These are phyloP conservation scores for Enteromius fasciolatus DNA, from an alignment of 2,797 vertebrate genomes.

Conservation along the genomic window DNA sequence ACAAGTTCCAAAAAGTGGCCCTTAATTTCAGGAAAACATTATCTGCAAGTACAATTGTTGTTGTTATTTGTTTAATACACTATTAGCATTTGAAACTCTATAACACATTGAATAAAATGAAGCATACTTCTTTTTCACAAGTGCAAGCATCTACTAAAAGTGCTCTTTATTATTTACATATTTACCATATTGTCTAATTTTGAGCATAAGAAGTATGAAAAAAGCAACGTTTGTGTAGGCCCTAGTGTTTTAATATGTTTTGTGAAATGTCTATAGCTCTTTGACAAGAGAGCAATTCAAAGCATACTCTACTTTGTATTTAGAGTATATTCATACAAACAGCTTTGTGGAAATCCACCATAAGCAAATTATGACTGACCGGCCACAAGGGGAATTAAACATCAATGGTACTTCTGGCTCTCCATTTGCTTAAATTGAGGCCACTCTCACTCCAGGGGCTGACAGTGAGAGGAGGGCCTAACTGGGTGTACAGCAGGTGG, in stretches of 20 bases:
- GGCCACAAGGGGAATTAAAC: conserved; percentile 32
- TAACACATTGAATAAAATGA: conserved; percentile 13
- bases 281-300: conserved; percentile 40
- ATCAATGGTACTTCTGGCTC: conserved; percentile 42
- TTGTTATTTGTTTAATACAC: too few relatives aligned
- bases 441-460: conserved; percentile 30
- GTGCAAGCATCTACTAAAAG: neutral
- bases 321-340: conserved; percentile 29
- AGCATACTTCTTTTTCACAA: neutral
- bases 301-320: conserved; percentile 6
- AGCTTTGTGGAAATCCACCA: conserved; percentile 35
- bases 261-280: conserved; percentile 41
- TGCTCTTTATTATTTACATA: conserved; percentile 40
- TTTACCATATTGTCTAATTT: conserved; percentile 34
- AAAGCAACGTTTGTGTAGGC: neutral
- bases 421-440: conserved; percentile 27
- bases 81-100: neutral
- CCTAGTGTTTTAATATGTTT: conserved; percentile 16
- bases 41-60: neutral
- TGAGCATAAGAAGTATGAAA: conserved; percentile 5
- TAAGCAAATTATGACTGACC: conserved; percentile 19
- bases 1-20: neutral
- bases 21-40: neutral
- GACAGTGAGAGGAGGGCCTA: conserved; percentile 9
- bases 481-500: conserved; percentile 47